These are phyloP conservation scores for Leptodactylus fallax DNA, from an alignment of 2,797 vertebrate species.

Conservation along the genomic window DNA sequence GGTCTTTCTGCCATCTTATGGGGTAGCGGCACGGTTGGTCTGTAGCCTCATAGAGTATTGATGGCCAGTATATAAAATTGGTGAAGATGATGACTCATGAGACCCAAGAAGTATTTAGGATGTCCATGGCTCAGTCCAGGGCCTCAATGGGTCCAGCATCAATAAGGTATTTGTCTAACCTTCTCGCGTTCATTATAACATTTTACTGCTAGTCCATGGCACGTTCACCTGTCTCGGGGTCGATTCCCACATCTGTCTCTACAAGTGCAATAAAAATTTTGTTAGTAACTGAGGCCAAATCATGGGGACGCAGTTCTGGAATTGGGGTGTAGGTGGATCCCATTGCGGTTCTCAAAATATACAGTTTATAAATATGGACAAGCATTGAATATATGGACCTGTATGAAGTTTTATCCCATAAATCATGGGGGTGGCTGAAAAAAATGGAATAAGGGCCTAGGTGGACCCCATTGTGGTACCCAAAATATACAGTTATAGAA, in stretches of 20 bases:
- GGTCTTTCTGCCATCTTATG: neutral
- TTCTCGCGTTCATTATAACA: neutral
- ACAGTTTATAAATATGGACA: no score
- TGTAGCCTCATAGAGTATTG: neutral
- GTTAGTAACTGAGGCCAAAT: neutral
- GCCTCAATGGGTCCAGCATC: neutral
- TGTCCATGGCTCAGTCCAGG: neutral
- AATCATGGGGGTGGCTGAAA: no score
- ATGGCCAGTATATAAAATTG: neutral
- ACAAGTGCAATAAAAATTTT: neutral
- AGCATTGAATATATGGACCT: no score
- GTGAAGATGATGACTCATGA: neutral
- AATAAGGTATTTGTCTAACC: neutral
- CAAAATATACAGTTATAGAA: no score
- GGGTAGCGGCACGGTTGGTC: neutral
- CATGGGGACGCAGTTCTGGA: no score
- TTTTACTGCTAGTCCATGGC: slow-evolving; percentile 45
- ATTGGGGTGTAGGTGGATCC: neutral
- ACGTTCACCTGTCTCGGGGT: slow-evolving; percentile 63
- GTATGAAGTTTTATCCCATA: no score
- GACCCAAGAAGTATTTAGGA: neutral
- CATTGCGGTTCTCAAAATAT: neutral
- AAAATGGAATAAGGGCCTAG: no score
- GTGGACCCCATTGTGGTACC: no score
- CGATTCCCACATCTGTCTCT: slow-evolving; percentile 59